Base-by-base conservation (phyloP, 2,113 vertebrate species). In the Sander vitreus region DNA sequence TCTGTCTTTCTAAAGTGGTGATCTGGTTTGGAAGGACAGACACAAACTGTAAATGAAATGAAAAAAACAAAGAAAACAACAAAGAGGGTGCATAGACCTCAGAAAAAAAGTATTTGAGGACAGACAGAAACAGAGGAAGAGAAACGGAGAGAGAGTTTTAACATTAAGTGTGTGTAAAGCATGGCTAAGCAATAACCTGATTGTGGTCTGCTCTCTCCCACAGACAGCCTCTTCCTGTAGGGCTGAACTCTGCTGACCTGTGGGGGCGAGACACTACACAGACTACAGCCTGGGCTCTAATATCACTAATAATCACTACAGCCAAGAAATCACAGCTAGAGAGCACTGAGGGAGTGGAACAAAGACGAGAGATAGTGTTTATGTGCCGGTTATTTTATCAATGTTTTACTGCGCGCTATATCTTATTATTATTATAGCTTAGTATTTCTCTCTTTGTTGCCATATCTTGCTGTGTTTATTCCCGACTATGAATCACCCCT, bases 151-250 rank as follows among this genome's bases (percentile, higher is more conserved):
- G 23, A 36, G 30, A 73, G 78, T 70, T 87, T 73, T 59, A 88
- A 81, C 72, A 78, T 72, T 54, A 43, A 69, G 67, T 39, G 76
- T 76, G 76, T 72, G 63, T 63, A 53, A 85, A 77, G 68, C 67
- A 63, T 67, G 62, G 71, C 30, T 23, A 19, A 73, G 74, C 68
- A 82, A 78, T 64, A 84, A 85, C 45, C 62, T 43, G 84, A 83
- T 77, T 79, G 78, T 57, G 55, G 77, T 73, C 43, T 65, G 70
- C 65, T 78, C 62, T 67, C 65, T 89, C 79, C 84, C 85, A 88
- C 83, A 88, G 85, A 86, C 82, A 67, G 69, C 53, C 80, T 90
- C 80, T 83, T 87, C 73, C 86, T 87, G 55, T 54, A 51, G 64
- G 30, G 53, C 68, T 81, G 67, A 88, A 68, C 89, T 90, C 69